phyloP scores from a whole-genome alignment of 2,113 vertebrate genomes.

The Chaetodon auriga region DNA sequence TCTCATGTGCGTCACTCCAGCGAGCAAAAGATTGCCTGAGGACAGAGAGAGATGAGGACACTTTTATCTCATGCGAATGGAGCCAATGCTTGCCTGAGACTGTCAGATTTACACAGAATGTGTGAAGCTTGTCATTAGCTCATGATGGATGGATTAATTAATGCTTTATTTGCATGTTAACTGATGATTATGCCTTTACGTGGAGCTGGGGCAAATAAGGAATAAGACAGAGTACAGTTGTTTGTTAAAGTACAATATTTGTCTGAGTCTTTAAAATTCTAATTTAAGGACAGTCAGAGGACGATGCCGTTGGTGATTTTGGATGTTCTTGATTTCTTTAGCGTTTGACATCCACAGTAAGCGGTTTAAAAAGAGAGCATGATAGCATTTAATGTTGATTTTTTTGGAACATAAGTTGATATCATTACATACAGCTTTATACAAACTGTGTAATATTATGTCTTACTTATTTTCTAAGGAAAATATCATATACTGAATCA shows the following conservation, averaged over 20 bases:
- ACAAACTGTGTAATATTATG: neutral
- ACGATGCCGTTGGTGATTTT: neutral
- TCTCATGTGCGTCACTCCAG: neutral
- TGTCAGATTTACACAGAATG: neutral
- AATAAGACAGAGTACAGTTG: neutral
- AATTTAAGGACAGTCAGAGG: neutral
- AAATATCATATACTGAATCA: neutral
- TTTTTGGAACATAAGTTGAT: too few species aligned
- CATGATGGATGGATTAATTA: neutral
- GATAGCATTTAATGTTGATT: too few species aligned
- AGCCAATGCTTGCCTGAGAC: neutral
- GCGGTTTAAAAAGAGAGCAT: neutral
- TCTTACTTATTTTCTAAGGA: neutral
- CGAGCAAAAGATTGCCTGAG: neutral
- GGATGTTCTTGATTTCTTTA: neutral
- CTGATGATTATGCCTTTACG: neutral
- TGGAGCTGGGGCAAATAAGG: neutral
- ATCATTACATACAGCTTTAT: neutral
- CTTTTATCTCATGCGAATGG: neutral
- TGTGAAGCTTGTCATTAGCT: neutral
- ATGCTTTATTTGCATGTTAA: conserved; percentile 1
- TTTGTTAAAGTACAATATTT: neutral
- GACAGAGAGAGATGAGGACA: neutral
- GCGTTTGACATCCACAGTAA: neutral
- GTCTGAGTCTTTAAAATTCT: too few species aligned